Percentiles rank a stretch among this genome's conserved stretches.
phyloP scores from a whole-genome alignment of 2,888 invertebrate species.

The Cheilosia variabilis region DNA sequence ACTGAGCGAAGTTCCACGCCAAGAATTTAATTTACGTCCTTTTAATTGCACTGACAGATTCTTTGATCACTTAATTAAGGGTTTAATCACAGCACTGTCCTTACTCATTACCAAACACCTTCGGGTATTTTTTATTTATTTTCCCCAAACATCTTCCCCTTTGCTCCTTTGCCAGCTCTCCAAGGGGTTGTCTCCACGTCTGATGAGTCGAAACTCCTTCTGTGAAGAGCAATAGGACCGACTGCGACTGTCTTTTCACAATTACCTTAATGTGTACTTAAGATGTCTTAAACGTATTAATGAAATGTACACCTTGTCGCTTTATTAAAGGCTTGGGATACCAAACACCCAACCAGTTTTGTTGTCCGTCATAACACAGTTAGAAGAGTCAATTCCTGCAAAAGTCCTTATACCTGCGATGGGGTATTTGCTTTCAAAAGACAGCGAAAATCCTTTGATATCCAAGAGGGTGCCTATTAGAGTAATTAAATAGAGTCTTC shows the following conservation, averaged over 20 bases:
- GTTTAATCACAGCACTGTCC: constrained; percentile 59
- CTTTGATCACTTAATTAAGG: constrained; percentile 71
- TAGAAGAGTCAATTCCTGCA: constrained; percentile 53
- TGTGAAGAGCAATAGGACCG: constrained; percentile 41
- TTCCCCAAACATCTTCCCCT: constrained; percentile 6
- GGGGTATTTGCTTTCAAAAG: constrained; percentile 76
- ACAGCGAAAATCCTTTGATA: constrained; percentile 74
- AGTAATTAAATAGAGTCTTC: constrained; percentile 71
- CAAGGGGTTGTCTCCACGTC: constrained; percentile 39
- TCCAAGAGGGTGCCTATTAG: constrained; percentile 74
- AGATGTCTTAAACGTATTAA: constrained; percentile 77
- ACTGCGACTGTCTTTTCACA: constrained; percentile 73
- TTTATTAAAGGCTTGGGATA: constrained; percentile 70
- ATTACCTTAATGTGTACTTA: constrained; percentile 77
- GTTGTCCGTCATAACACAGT: constrained; percentile 71
- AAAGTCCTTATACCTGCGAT: constrained; percentile 37
- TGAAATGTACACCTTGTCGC: constrained; percentile 77
- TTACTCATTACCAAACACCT: constrained; percentile 57
- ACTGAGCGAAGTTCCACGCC: not conserved
- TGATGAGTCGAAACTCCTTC: constrained; percentile 27
- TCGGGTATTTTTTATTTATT: constrained; percentile 50
- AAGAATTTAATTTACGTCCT: constrained; percentile 1
- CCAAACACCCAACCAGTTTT: constrained; percentile 58
- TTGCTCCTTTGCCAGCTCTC: constrained; percentile 1
- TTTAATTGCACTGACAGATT: constrained; percentile 52